These are phyloP conservation scores for Seira musarum DNA, from an alignment of 2,888 invertebrate genomes.

Conservation along the genomic window DNA sequence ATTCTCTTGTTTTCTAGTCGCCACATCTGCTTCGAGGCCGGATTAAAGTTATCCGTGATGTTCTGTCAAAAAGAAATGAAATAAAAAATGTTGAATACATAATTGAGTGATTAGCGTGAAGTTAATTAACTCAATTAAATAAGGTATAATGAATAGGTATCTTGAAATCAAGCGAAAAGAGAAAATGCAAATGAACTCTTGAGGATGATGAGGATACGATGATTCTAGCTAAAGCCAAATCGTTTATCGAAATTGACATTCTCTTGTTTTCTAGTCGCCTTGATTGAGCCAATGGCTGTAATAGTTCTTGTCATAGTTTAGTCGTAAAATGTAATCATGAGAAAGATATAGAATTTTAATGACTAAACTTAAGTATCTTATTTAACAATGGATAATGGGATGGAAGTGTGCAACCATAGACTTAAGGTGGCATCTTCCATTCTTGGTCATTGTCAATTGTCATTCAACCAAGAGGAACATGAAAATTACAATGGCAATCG, in stretches of 20 bases:
- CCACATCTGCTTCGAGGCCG: constrained; percentile 90
- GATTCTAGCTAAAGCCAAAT: background rate
- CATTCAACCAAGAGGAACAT: background rate
- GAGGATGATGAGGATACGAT: background rate
- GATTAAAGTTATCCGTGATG: constrained; percentile 96
- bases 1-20: background rate
- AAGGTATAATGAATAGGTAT: background rate
- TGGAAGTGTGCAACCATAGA: background rate
- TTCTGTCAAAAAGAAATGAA: constrained; percentile 80
- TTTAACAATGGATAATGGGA: too few species aligned
- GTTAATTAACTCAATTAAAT: constrained; percentile 18
- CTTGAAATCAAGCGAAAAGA: background rate
- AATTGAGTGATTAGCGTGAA: constrained; percentile 20
- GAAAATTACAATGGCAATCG: background rate
- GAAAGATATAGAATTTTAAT: background rate
- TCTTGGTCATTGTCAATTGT: constrained; percentile 15
- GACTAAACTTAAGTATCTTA: background rate
- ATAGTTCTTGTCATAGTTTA: too few species aligned
- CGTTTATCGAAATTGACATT: constrained; percentile 20
- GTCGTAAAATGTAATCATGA: background rate
- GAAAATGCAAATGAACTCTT: constrained; percentile 7
- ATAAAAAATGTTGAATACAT: background rate
- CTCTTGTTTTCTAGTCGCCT: background rate
- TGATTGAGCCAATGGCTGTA: constrained; percentile 7
- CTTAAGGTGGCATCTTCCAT: background rate